Base-by-base conservation (phyloP, 2,797 vertebrate species). In the Paratrypauchen microcephalus region DNA sequence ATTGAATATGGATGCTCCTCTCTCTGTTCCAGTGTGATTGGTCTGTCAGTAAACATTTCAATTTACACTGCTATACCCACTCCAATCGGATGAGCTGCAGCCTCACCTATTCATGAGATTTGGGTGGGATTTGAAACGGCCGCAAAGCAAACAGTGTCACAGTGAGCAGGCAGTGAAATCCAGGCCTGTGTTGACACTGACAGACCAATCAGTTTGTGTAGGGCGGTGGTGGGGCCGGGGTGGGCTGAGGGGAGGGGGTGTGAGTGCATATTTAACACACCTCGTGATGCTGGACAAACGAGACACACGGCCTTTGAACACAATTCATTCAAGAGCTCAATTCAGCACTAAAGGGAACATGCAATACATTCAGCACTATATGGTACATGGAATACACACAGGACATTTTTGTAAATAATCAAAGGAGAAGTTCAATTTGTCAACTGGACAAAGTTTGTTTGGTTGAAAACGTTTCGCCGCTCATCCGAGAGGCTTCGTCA, bases 161-260 rank as follows among this genome's bases (percentile, higher is more conserved):
- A 86, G 87, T 85, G 88, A 89, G 85, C 85, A 85, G 85, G 87
- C 87, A 69, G 81, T 72, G 76, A 89, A 86, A 88, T 74, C 74
- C 67, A 47, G 56, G 84, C 83, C 82, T 81, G 81, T 90, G 87
- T 88, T 90, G 81, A 92, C 88, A 82, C 87, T 90, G 81, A 92
- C 88, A 82, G 62, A 87, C 76, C 82, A 77, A 85, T 87, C 86
- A 84, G 74, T 59, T 75, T 70, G 78, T 61, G 59, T 41, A 36
- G 18, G 28, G 13, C 26, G 18, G 30, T 61, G 32, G 19, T 21
- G 1, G 57, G 3, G 28, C 3, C 24, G 6, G 24, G 23, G 13
- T 23, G 54, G 4, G 54, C 23, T 26, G 54, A 15, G 54, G 23
- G 56, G 76, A 77, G 83, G 72, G 71, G 69, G 73, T 58, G 79